A percentile compares a stretch with the other conserved stretches of the same genome.
Evolutionary conservation across 2,113 vertebrate genomes (phyloP).

Genomic region (Murina feae): DNA sequence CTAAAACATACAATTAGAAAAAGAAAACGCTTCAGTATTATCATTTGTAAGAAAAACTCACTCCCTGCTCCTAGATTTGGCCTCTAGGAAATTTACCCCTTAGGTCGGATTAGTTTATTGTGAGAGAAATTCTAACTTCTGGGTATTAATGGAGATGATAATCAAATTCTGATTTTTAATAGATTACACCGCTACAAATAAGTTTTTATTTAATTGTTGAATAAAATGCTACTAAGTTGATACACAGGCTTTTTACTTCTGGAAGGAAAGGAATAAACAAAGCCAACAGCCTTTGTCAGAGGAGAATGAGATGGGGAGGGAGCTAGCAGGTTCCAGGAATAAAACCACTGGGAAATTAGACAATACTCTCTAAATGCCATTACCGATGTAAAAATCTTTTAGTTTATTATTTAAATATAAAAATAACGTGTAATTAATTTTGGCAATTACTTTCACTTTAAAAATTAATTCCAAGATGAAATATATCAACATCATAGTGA

Average conservation of each 20-base stretch:
- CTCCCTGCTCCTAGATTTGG: background rate
- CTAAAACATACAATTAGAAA: background rate
- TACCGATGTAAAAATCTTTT: background rate
- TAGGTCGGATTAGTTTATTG: background rate
- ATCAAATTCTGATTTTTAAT: background rate
- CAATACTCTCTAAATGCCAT: background rate
- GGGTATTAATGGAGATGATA: background rate
- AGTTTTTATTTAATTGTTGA: background rate
- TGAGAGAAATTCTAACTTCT: background rate
- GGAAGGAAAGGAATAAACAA: background rate
- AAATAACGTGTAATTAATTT: background rate
- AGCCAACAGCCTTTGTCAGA: background rate
- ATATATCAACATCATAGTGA: background rate
- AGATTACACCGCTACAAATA: background rate
- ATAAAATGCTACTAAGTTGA: background rate
- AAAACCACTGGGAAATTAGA: background rate
- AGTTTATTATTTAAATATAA: background rate
- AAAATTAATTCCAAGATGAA: slow-evolving; percentile 30
- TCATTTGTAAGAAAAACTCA: background rate
- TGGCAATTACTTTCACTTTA: background rate
- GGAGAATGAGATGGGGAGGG: background rate
- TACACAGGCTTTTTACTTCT: background rate
- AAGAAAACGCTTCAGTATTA: background rate
- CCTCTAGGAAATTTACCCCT: background rate
- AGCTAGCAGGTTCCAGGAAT: background rate